Conservation (phyloP, 2,113 vertebrate species). For the Anarrhichthys ocellatus region DNA sequence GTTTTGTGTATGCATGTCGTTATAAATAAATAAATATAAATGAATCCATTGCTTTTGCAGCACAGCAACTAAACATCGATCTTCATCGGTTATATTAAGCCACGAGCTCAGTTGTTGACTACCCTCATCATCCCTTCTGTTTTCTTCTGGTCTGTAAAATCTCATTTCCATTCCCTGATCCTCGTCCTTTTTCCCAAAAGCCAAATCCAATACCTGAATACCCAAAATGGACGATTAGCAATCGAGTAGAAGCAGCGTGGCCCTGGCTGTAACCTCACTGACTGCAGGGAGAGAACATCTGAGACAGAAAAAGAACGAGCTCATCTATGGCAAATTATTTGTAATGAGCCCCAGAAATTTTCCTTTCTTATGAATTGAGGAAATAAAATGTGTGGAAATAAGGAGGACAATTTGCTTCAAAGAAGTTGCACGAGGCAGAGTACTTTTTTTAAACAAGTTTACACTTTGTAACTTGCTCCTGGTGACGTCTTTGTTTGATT, state of each 20-base stretch:
- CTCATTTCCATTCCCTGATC: slow-evolving; percentile 45
- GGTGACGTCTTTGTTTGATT: neutral
- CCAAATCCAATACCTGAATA: slow-evolving; percentile 59
- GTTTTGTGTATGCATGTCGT: neutral
- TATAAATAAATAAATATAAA: slow-evolving; percentile 11
- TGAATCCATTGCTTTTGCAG: slow-evolving; percentile 4
- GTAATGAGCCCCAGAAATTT: neutral
- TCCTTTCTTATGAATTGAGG: neutral
- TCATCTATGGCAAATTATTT: neutral
- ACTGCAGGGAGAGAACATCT: neutral
- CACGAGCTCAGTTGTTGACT: slow-evolving; percentile 27
- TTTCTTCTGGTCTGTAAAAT: slow-evolving; percentile 41
- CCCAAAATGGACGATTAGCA: slow-evolving; percentile 35
- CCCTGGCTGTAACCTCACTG: slow-evolving; percentile 8
- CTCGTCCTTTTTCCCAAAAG: slow-evolving; percentile 52
- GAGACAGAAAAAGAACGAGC: neutral
- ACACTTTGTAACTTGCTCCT: neutral
- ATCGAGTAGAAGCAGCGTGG: slow-evolving; percentile 9
- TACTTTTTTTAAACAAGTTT: neutral
- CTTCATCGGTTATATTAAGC: neutral
- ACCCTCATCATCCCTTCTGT: slow-evolving; percentile 11
- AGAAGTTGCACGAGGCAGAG: neutral
- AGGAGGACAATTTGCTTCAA: neutral
- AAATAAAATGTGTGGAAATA: neutral
- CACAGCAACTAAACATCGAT: slow-evolving; percentile 8